Base-by-base conservation (phyloP, 1,140 invertebrate species). In the Olivierus martensii region DNA sequence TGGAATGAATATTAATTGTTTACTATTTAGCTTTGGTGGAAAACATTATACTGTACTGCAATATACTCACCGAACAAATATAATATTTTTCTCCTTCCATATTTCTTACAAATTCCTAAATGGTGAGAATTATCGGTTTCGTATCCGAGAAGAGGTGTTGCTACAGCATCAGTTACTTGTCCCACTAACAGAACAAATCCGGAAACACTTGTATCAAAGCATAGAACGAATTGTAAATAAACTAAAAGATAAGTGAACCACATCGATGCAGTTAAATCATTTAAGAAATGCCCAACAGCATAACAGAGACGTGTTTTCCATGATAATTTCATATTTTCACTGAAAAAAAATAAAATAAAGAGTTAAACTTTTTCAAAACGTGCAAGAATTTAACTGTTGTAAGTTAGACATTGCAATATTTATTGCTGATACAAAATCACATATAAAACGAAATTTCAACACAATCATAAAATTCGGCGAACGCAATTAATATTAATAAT, bases 171-270 rank as follows among this genome's bases (percentile, higher is more conserved):
- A 4, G 84, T 84, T 19, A 93, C 65, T 73, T 93, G 88, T 11
- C 89, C 88, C 53, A 89, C 75, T 10, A 92, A 71, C 63, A 94
- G 74, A 49, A 93, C 64, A 36, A 79, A 68, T 18, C 90, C 91
- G 2, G 90, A 79, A 61, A 83, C 72, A 11, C 72, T 71, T 58
- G 82, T 79, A 65, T 76, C 75, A 65, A 94, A 87, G 56, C 77
- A 73, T 34, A 89, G 69, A 3, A 95, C 85, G 63, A 85, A 75
- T 65, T 93, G 83, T 64, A 93, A 84, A 70, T 81, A 97, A n/a
- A 96, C 79, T 59, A 97, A 73, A n/a, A 93, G 73, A 71, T 96
- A 97, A 0, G 87, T 90, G 67, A 96, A 97, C 93, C 93, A 96
- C 78, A 97, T 87, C 44, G 88, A 87, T 35, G 91, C 87, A 71